These are phyloP conservation scores for Yasuhikotakia modesta DNA, from an alignment of 2,797 vertebrate genomes.

Conservation along the genomic window DNA sequence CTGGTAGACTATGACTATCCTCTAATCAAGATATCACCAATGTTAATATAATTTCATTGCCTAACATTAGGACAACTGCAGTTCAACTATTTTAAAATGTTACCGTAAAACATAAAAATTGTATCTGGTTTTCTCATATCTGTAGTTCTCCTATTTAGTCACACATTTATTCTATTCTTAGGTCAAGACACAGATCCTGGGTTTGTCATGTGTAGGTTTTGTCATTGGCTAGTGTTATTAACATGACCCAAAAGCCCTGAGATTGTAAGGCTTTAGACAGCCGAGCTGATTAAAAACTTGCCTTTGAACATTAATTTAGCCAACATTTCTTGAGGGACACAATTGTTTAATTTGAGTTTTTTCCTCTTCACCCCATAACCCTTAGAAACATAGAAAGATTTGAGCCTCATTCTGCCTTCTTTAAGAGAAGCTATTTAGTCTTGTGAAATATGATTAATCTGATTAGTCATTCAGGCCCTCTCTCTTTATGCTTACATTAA, in stretches of 20 bases:
- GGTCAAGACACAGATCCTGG: conserved; percentile 6
- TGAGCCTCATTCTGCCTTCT: conserved; percentile 85
- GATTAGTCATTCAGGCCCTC: conserved; percentile 92
- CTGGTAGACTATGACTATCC: not conserved
- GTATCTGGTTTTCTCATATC: too few species aligned
- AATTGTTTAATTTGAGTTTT: conserved; percentile 76
- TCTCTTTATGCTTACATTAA: conserved; percentile 96
- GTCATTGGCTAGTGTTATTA: conserved; percentile 64
- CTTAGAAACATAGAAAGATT: conserved; percentile 78
- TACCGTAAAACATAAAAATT: not conserved
- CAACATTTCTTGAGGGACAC: conserved; percentile 68
- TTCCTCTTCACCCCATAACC: conserved; percentile 53
- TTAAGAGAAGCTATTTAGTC: conserved; percentile 89
- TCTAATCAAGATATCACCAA: not conserved
- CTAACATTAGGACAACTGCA: not conserved
- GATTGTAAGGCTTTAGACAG: conserved; percentile 70
- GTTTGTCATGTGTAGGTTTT: conserved; percentile 55
- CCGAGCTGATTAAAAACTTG: conserved; percentile 80
- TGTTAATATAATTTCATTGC: not conserved
- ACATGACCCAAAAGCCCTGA: conserved; percentile 68
- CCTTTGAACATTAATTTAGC: conserved; percentile 76
- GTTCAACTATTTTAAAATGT: not conserved
- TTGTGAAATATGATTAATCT: conserved; percentile 97
- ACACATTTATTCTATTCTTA: not conserved
- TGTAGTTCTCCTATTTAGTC: not conserved